These are phyloP conservation scores for Sarcophaga caerulescens DNA, from an alignment of 2,888 invertebrate species.

Conservation along the genomic window DNA sequence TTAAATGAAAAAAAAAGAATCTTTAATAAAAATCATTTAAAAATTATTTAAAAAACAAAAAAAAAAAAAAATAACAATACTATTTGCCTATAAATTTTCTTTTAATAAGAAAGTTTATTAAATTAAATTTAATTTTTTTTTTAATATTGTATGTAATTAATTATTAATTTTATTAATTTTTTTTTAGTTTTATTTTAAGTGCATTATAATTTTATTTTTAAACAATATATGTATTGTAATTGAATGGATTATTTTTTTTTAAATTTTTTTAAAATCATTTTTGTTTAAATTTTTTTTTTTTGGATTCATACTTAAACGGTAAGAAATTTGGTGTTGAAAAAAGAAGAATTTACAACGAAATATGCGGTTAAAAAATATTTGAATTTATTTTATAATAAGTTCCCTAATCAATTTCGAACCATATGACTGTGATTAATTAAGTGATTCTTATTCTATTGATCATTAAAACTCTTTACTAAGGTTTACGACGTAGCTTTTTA, in stretches of 20 bases:
- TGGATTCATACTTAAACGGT: too few species aligned
- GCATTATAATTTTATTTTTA: constrained; percentile 1
- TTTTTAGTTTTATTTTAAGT: constrained; percentile 17
- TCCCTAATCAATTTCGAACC: too few species aligned
- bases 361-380: too few species aligned
- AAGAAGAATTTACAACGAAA: too few species aligned
- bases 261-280: neutral
- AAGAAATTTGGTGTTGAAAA: too few species aligned
- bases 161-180: neutral
- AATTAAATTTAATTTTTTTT: neutral
- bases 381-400: too few species aligned
- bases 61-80: neutral
- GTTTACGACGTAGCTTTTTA: too few species aligned
- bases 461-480: too few species aligned
- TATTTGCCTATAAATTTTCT: constrained; percentile 10
- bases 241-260: neutral
- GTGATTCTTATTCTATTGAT: too few species aligned
- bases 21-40: constrained; percentile 69
- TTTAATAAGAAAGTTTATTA: neutral
- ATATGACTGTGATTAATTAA: too few species aligned
- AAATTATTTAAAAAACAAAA: constrained; percentile 64
- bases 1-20: constrained; percentile 54
- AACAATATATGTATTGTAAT: neutral
- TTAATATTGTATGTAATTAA: neutral
- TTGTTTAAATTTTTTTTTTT: neutral